These are phyloP conservation scores for Epinephelus malabaricus DNA, from an alignment of 2,797 vertebrate genomes.

Conservation along the genomic window DNA sequence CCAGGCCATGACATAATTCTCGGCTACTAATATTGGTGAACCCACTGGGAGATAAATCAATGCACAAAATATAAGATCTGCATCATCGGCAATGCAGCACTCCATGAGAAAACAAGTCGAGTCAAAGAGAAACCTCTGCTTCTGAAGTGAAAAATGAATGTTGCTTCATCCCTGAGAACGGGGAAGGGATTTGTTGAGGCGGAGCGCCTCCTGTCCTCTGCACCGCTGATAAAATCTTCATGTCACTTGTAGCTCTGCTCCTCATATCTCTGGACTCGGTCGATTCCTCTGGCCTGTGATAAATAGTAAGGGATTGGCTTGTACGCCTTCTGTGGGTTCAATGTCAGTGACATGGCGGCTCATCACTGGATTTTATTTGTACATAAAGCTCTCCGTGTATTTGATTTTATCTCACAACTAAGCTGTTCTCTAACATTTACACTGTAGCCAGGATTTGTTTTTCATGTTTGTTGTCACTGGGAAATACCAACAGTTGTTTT, in stretches of 20 bases:
- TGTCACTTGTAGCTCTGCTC: slow-evolving; percentile 68
- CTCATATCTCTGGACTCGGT: slow-evolving; percentile 68
- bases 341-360: slow-evolving; percentile 53
- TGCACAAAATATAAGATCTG: slow-evolving; percentile 60
- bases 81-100: slow-evolving; percentile 59
- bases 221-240: slow-evolving; percentile 72
- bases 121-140: slow-evolving; percentile 49
- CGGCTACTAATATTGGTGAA: slow-evolving; percentile 64
- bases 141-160: slow-evolving; percentile 58
- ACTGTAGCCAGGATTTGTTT: slow-evolving; percentile 16
- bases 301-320: slow-evolving; percentile 61
- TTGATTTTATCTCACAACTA: slow-evolving; percentile 46
- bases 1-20: slow-evolving; percentile 60
- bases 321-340: slow-evolving; percentile 48
- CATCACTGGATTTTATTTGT: slow-evolving; percentile 68
- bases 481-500: background rate
- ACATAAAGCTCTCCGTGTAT: slow-evolving; percentile 53
- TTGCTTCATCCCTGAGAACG: slow-evolving; percentile 44
- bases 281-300: slow-evolving; percentile 67
- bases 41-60: slow-evolving; percentile 60
- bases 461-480: background rate
- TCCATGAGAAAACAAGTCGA: slow-evolving; percentile 44
- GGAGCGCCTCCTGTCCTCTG: slow-evolving; percentile 44
- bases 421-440: slow-evolving; percentile 18
- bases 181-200: slow-evolving; percentile 61